Conservation (phyloP, 2,113 vertebrate species). For the Sphyrna mokarran region DNA sequence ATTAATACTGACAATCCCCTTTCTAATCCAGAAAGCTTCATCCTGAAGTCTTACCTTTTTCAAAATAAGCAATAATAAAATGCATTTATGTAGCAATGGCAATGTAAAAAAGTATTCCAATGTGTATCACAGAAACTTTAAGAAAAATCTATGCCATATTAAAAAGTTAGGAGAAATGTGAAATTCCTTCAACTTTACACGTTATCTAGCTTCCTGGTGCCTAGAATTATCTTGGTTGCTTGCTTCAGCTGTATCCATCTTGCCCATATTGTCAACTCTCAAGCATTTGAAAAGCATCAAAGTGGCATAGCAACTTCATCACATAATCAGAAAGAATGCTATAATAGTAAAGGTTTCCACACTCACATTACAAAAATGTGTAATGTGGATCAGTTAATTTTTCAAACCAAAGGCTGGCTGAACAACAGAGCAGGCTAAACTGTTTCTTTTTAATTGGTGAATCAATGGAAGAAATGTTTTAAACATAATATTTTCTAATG, state of each 20-base stretch:
- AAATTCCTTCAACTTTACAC: background rate
- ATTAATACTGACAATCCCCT: background rate
- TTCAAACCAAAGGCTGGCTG: background rate
- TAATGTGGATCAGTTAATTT: too few relatives aligned
- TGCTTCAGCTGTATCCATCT: background rate
- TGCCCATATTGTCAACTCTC: background rate
- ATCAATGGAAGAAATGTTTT: background rate
- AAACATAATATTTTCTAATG: background rate
- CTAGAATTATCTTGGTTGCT: background rate
- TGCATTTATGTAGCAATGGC: background rate
- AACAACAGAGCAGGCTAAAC: background rate
- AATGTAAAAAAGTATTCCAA: background rate
- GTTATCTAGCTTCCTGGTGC: background rate
- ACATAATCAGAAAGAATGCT: background rate
- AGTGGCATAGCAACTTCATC: background rate
- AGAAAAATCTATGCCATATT: background rate
- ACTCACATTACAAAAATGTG: background rate
- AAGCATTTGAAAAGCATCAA: background rate
- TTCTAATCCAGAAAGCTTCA: background rate
- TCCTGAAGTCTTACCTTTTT: background rate
- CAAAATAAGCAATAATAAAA: background rate
- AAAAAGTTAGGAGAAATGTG: background rate
- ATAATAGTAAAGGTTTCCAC: background rate
- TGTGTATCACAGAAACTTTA: background rate
- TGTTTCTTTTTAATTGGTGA: background rate